A percentile compares a stretch with the other conserved stretches of the same genome.
Conservation (phyloP, 2,113 vertebrate species). For the Electrona antarctica region DNA sequence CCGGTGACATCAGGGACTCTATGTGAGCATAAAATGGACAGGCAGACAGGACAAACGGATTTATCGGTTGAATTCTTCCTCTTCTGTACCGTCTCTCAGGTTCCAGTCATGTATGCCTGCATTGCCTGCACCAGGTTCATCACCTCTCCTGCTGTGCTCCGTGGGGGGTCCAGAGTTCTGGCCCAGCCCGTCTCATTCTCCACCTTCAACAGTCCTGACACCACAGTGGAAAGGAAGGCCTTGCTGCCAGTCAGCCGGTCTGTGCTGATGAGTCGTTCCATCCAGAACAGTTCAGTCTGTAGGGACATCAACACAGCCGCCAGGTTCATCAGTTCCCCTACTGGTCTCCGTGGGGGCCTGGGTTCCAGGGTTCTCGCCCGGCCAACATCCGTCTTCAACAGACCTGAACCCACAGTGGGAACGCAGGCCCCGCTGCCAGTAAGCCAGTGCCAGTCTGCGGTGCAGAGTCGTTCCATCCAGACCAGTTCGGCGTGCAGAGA, state of each 20-base stretch:
- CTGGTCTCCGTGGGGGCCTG: too few species aligned
- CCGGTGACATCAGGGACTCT: too few species aligned
- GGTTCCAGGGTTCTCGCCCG: too few species aligned
- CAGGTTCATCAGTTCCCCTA: too few species aligned
- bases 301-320: too few species aligned
- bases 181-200: slow-evolving; percentile 76
- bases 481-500: slow-evolving; percentile 78
- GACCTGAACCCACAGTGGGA: too few species aligned
- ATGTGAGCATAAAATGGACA: too few species aligned
- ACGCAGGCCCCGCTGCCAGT: too few species aligned
- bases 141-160: slow-evolving; percentile 79
- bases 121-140: slow-evolving; percentile 81
- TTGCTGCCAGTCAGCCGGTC: slow-evolving; percentile 66
- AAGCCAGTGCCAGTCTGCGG: slow-evolving; percentile 19
- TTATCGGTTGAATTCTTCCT: too few species aligned
- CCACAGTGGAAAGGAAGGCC: slow-evolving; percentile 52
- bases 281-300: too few species aligned
- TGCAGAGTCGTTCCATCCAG: slow-evolving; percentile 74
- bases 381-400: too few species aligned
- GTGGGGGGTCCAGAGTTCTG: slow-evolving; percentile 79
- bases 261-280: neutral
- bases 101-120: slow-evolving; percentile 81
- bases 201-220: slow-evolving; percentile 77
- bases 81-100: slow-evolving; percentile 41
- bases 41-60: too few species aligned